Base-by-base conservation (phyloP, 2,888 invertebrate species). In the Plagodis pulveraria region DNA sequence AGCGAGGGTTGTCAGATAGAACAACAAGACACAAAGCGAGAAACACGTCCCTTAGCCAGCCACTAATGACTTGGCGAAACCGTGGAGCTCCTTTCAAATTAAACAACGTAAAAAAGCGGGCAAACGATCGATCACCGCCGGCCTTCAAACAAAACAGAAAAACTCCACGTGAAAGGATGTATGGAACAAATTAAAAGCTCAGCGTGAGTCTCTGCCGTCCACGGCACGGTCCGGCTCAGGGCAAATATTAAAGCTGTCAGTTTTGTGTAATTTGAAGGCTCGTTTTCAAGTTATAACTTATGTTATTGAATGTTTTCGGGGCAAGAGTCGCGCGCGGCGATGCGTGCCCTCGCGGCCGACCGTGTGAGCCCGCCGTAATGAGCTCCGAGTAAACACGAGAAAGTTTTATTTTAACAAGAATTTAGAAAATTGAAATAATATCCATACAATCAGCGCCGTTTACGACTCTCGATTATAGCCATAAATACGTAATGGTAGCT, bases 191-290 rank as follows among this genome's bases (percentile, higher is more conserved):
- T 91, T 91, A 91, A 91, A 91, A 83, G 90, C 91, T 78, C 91
- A 91, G 91, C 91, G 83, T 91, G 91, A 87, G 87, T 85, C 85
- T 81, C 79, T 73, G 78, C 74, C 75, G 77, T 72, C 77, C 76
- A 81, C 77, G 63, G 69, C 77, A 69, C 76, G 77, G 81, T 84
- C 82, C 41, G 48, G 53, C 58, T 50, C 74, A 88, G 81, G 89
- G 87, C 87, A 87, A 90, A 90, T 91, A 91, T 91, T 90, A 90
- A 90, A 89, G 78, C 89, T 91, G 91, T 91, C 90, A 90, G 87
- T 81, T 86, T 88, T 87, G 86, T 89, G 88, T 88, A 87, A 89
- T 88, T 89, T 88, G 87, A 88, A 86, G 81, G 84, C 86, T 83
- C 85, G 85, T 86, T 87, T 85, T 85, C 83, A 83, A 86, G 81